Evolutionary conservation across 2,888 invertebrate genomes (phyloP).

Genomic region (Drosophila neoperkinsi): DNA sequence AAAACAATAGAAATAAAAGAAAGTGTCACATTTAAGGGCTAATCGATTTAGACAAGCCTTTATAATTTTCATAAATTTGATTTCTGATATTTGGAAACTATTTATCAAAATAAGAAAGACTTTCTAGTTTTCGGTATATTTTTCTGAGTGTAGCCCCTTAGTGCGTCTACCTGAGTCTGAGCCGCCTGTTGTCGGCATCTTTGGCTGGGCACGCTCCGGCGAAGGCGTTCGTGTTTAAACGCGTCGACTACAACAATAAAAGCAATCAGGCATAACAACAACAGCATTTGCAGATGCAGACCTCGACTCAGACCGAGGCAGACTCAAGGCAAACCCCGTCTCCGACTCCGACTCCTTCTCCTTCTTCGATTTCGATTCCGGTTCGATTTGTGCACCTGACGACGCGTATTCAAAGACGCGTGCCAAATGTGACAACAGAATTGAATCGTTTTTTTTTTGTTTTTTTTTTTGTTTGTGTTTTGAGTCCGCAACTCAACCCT

Average conservation of each 20-base stretch:
- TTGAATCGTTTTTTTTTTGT: background rate
- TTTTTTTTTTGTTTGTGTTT: background rate
- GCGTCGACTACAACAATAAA: constrained; percentile 75
- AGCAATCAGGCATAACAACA: constrained; percentile 64
- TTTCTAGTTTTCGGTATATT: background rate
- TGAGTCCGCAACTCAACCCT: background rate
- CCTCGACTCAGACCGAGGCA: background rate
- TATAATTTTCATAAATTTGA: background rate
- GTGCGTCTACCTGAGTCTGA: constrained; percentile 25
- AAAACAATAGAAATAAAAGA: background rate
- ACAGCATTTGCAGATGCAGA: constrained; percentile 20
- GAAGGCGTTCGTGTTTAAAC: constrained; percentile 75
- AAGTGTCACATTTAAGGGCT: background rate
- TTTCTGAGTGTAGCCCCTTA: background rate
- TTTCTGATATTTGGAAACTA: background rate
- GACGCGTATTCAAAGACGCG: constrained; percentile 65
- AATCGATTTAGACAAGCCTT: background rate
- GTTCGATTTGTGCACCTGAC: constrained; percentile 62
- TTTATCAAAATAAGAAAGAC: background rate
- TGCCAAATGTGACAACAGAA: constrained; percentile 73
- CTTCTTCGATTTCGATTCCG: background rate
- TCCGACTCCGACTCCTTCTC: background rate
- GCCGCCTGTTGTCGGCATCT: constrained; percentile 39
- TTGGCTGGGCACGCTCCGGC: constrained; percentile 54
- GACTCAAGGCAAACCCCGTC: background rate